phyloP scores from a whole-genome alignment of 2,797 vertebrate species.

The Crocodylus rhombifer region DNA sequence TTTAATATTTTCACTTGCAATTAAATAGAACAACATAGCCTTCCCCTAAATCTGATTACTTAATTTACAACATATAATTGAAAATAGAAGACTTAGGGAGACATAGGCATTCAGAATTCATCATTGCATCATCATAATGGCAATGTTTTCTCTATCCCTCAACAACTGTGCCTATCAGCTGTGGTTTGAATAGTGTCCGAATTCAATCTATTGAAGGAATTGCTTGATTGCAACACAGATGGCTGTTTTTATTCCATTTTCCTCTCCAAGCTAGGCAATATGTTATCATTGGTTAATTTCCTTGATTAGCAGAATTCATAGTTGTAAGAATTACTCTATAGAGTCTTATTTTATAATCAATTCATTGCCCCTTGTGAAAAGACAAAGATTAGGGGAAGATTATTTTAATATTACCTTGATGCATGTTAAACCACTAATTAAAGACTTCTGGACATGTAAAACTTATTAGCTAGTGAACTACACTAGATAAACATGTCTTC shows the following conservation, averaged over 20 bases:
- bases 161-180: neutral
- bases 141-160: neutral
- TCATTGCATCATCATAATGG: fast-evolving
- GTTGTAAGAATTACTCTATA: neutral
- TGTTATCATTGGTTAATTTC: neutral
- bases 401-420: too few relatives aligned
- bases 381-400: too few relatives aligned
- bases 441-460: neutral
- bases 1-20: neutral
- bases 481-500: neutral
- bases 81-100: neutral
- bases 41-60: neutral
- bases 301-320: neutral
- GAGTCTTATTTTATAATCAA: neutral
- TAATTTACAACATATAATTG: neutral
- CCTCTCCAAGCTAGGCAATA: neutral
- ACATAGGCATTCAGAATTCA: neutral
- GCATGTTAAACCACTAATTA: too few relatives aligned
- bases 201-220: neutral
- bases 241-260: neutral
- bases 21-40: neutral
- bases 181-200: neutral
- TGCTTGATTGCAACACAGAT: neutral
- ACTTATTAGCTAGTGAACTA: neutral
- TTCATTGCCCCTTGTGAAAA: neutral